Percentiles rank a stretch among this genome's conserved stretches.
Conservation (phyloP, 2,888 invertebrate species). For the Rotaria macrura region DNA sequence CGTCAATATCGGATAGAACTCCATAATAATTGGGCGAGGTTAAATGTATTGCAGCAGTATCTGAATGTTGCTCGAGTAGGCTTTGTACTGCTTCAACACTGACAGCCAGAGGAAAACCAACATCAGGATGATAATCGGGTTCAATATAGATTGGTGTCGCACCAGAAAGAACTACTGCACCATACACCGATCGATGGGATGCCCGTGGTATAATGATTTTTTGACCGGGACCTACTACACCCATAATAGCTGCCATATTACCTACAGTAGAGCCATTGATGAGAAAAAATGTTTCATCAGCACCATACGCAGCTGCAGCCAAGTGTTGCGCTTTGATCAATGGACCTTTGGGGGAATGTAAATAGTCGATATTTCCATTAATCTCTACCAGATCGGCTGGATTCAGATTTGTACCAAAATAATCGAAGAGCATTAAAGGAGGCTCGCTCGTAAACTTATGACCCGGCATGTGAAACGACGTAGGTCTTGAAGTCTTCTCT, state of each 20-base stretch:
- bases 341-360: neutral
- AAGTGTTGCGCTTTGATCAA: neutral
- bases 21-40: neutral
- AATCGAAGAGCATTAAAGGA: neutral
- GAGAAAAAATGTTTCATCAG: neutral
- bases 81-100: neutral
- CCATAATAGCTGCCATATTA: neutral
- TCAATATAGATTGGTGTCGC: neutral
- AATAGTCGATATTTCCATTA: neutral
- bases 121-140: neutral
- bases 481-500: neutral
- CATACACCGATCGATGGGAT: neutral
- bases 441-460: neutral
- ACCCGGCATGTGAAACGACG: neutral
- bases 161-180: neutral
- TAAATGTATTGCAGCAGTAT: neutral
- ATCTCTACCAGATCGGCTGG: neutral
- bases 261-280: neutral
- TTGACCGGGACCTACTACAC: neutral
- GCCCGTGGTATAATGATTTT: neutral
- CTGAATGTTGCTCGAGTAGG: neutral
- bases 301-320: neutral
- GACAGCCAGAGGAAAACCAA: neutral
- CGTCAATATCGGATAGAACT: neutral
- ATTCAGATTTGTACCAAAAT: neutral